Percentiles rank a stretch among this genome's conserved stretches.
Conservation (phyloP, 1,140 invertebrate species). For the Sarcophaga bullata region DNA sequence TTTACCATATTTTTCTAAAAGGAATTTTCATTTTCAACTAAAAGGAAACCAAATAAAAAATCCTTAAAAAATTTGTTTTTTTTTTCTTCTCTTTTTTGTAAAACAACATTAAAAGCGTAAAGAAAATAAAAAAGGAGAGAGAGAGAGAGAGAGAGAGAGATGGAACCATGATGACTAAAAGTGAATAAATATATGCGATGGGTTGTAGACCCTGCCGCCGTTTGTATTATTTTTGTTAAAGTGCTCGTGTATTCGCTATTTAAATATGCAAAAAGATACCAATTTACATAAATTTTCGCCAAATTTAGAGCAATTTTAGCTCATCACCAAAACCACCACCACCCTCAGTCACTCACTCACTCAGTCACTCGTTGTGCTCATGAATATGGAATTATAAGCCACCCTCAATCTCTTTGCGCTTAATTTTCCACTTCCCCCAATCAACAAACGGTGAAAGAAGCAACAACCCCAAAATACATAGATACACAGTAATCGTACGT, state of each 20-base stretch:
- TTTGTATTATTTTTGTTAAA: constrained; percentile 45
- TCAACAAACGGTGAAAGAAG: background rate
- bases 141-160: background rate
- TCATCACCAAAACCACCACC: constrained; percentile 43
- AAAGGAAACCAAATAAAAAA: constrained; percentile 11
- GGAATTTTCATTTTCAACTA: background rate
- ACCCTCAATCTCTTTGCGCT: background rate
- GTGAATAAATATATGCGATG: too few species aligned
- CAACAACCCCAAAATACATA: background rate
- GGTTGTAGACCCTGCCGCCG: too few species aligned
- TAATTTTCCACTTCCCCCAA: background rate
- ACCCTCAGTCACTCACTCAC: background rate
- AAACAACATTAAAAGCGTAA: background rate
- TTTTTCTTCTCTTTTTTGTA: background rate
- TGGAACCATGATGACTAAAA: background rate
- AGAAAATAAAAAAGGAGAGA: background rate
- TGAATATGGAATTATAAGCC: background rate
- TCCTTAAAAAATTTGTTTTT: background rate
- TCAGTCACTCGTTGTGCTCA: background rate
- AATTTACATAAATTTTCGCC: constrained; percentile 65
- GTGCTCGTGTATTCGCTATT: constrained; percentile 65
- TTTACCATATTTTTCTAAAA: constrained; percentile 1
- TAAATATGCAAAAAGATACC: constrained; percentile 66
- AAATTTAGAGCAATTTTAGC: constrained; percentile 66
- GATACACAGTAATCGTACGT: background rate